Percentiles rank a stretch among this genome's conserved stretches.
Evolutionary conservation across 2,888 invertebrate genomes (phyloP).

Genomic region (Temnothorax rugatulus): DNA sequence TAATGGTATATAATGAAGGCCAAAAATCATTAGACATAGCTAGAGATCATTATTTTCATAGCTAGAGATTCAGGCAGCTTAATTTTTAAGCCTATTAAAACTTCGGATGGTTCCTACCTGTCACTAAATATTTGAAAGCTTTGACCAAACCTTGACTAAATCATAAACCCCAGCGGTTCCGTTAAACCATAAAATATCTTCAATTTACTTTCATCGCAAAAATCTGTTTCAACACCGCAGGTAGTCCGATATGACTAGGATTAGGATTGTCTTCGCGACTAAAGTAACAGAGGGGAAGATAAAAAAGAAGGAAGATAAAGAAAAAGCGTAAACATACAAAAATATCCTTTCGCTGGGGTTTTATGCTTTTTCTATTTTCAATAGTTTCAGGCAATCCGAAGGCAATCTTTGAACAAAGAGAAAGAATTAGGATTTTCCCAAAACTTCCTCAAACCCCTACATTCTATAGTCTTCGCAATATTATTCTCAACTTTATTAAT

Average conservation of each 20-base stretch:
- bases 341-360: too few relatives aligned
- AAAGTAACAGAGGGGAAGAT: background rate
- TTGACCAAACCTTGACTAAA: background rate
- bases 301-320: background rate
- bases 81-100: background rate
- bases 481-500: background rate
- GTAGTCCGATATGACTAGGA: background rate
- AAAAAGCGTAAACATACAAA: background rate
- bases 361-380: background rate
- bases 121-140: background rate
- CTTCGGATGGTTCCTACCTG: background rate
- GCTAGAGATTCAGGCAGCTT: background rate
- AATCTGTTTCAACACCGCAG: background rate
- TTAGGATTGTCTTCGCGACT: background rate
- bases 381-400: too few relatives aligned
- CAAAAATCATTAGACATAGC: background rate
- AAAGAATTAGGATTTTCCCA: background rate
- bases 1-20: background rate
- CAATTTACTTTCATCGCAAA: background rate
- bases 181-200: background rate
- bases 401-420: background rate
- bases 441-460: background rate
- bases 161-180: background rate
- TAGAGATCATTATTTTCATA: too few relatives aligned
- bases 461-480: background rate